Conservation (phyloP, 1,140 invertebrate species). For the Archegozetes longisetosus region DNA sequence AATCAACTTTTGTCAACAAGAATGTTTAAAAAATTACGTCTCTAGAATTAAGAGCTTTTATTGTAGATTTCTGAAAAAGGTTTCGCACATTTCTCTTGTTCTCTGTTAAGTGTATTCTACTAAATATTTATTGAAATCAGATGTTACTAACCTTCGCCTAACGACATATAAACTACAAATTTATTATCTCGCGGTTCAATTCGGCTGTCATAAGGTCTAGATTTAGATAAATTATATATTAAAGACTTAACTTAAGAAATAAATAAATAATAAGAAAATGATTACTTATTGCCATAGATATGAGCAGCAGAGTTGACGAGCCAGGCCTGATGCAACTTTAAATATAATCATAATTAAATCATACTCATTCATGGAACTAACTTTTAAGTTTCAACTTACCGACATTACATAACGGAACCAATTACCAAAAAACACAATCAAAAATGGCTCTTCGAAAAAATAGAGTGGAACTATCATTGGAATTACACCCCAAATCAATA, state of each 20-base stretch:
- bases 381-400: no score
- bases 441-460: conserved; percentile 26
- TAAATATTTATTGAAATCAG: not conserved
- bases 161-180: conserved; percentile 32
- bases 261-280: conserved; percentile 20
- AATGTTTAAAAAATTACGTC: no score
- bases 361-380: no score
- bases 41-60: no score
- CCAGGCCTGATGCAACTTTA: conserved; percentile 85
- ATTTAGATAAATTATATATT: not conserved
- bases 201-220: conserved; percentile 27
- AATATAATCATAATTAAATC: no score
- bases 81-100: no score
- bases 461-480: conserved; percentile 61
- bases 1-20: conserved; percentile 26
- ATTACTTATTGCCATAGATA: conserved; percentile 31
- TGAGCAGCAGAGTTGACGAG: conserved; percentile 38
- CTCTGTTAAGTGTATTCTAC: no score
- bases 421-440: conserved; percentile 1
- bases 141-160: conserved; percentile 34
- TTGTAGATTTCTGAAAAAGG: not conserved
- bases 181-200: conserved; percentile 38
- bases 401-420: conserved; percentile 68
- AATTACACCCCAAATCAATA: conserved; percentile 30
- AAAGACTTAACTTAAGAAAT: not conserved